Base-by-base conservation (phyloP, 2,113 vertebrate species). In the Mesoclemmys tuberculata region DNA sequence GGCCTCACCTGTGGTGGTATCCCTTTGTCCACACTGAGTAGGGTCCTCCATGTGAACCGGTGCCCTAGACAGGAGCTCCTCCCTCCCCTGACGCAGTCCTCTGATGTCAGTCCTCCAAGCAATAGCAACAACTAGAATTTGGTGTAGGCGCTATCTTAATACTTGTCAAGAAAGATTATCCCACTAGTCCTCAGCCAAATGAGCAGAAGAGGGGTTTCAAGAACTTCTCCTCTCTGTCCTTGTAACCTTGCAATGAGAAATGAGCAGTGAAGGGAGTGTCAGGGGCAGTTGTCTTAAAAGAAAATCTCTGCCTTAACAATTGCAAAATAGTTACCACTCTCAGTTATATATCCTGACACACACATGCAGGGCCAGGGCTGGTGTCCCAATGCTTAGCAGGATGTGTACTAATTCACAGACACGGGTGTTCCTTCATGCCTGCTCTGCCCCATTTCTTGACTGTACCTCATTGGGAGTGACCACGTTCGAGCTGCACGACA, bases 321-420 rank as follows among this genome's bases (percentile, higher is more conserved):
- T 58, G 44, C 11, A 5, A 46, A 52, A 10, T 77, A 27, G 49
- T 48, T 85, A 6, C 22, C 61, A 75, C 35, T 84, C 64, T 58
- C 78, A 22, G 8, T 58, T 58, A 48, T 61, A 8, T 44, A 4
- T 8, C 56, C 68, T 79, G 35, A 35, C 11, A 13, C 4, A 3
- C 8, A 1, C 12, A 56, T 10, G 1, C 29, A 18, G 16, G 26
- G 12, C 52, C n/a, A 8, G 0, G 11, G n/a, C 19, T 16, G 24
- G 4, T 5, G 4, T 44, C 74, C 26, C 46, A 27, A 5, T 4
- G 48, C 58, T 75, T 80, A 58, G 4, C 41, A 46, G 4, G 22
- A 44, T 10, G 38, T 56, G 26, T 52, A 41, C 21, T 14, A 11
- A 38, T 55, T 41, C 22, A 61, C 87, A 64, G 74, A 46, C 2